Conservation (phyloP, 2,888 invertebrate genomes). For the Marronus borbonicus region DNA sequence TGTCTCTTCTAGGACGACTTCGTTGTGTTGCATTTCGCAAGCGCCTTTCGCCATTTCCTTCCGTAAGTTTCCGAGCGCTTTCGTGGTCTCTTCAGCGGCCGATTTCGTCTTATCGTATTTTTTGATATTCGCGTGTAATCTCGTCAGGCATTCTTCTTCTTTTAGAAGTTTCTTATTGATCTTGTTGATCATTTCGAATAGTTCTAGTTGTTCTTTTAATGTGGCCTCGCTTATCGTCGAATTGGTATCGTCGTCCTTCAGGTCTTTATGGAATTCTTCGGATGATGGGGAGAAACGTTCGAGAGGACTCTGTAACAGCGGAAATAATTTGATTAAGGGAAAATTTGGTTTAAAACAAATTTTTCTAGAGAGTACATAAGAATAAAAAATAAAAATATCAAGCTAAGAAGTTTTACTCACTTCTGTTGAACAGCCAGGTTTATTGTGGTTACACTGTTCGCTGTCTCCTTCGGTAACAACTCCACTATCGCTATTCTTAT, state of each 20-base stretch:
- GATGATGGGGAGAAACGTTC: slow-evolving; percentile 69
- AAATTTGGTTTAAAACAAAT: too few relatives aligned
- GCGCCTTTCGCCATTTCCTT: slow-evolving; percentile 69
- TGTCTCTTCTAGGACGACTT: slow-evolving; percentile 68
- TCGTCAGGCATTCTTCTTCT: slow-evolving; percentile 82
- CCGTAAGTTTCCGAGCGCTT: slow-evolving; percentile 64
- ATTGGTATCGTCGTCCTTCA: slow-evolving; percentile 67
- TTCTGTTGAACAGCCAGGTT: slow-evolving; percentile 63
- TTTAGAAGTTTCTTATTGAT: slow-evolving; percentile 82
- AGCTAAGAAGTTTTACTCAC: slow-evolving; percentile 53
- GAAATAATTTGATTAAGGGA: not conserved
- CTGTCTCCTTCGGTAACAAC: slow-evolving; percentile 80
- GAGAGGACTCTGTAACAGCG: slow-evolving; percentile 60
- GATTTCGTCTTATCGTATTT: slow-evolving; percentile 68
- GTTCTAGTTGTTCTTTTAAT: slow-evolving; percentile 77
- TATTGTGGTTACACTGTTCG: slow-evolving; percentile 66
- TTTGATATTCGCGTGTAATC: slow-evolving; percentile 74
- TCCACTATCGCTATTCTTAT: slow-evolving; percentile 81
- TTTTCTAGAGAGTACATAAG: too few relatives aligned
- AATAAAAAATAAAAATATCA: too few relatives aligned
- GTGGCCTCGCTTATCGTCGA: slow-evolving; percentile 74
- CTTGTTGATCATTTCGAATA: slow-evolving; percentile 81
- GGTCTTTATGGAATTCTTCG: slow-evolving; percentile 65
- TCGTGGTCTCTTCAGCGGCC: slow-evolving; percentile 63
- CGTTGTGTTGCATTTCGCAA: slow-evolving; percentile 70